These are phyloP conservation scores for Leptinotarsa defecta DNA, from an alignment of 1,140 invertebrate species.

Conservation along the genomic window DNA sequence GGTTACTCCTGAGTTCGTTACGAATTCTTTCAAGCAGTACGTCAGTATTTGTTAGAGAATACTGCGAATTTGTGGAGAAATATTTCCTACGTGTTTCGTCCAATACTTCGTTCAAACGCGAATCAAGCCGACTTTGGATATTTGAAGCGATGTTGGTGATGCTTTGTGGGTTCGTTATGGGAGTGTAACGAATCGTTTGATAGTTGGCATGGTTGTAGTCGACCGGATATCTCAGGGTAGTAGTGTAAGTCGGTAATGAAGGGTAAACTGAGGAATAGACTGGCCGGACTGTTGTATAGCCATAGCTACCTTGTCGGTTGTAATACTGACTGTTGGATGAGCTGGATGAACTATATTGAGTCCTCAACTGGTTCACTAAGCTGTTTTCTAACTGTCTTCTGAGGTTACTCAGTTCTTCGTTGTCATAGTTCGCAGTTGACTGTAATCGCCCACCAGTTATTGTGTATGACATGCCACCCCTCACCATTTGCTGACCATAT, in stretches of 20 bases:
- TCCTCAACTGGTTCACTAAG: conserved; percentile 45
- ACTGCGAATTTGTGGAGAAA: conserved; percentile 33
- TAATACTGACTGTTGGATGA: conserved; percentile 13
- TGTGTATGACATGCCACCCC: conserved; percentile 47
- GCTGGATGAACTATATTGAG: conserved; percentile 23
- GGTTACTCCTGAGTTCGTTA: conserved; percentile 46
- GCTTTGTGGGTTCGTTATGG: conserved; percentile 39
- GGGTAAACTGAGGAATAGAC: conserved; percentile 7
- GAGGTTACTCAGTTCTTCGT: conserved; percentile 49
- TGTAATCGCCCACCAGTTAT: conserved; percentile 40
- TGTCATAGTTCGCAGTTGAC: conserved; percentile 47
- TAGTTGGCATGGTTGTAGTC: background rate
- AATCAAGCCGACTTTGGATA: conserved; percentile 44
- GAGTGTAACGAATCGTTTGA: conserved; percentile 35
- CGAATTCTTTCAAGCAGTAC: conserved; percentile 41
- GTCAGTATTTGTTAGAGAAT: conserved; percentile 30
- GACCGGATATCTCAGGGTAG: background rate
- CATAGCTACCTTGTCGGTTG: background rate
- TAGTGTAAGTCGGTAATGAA: conserved; percentile 5
- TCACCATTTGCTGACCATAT: conserved; percentile 47
- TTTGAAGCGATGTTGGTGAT: conserved; percentile 44
- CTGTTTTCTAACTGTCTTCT: conserved; percentile 45
- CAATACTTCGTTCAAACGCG: conserved; percentile 39
- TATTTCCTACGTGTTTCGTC: conserved; percentile 40
- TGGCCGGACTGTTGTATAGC: conserved; percentile 16